Conservation (phyloP, 2,888 invertebrate genomes). For the Anagyrus pseudococci region DNA sequence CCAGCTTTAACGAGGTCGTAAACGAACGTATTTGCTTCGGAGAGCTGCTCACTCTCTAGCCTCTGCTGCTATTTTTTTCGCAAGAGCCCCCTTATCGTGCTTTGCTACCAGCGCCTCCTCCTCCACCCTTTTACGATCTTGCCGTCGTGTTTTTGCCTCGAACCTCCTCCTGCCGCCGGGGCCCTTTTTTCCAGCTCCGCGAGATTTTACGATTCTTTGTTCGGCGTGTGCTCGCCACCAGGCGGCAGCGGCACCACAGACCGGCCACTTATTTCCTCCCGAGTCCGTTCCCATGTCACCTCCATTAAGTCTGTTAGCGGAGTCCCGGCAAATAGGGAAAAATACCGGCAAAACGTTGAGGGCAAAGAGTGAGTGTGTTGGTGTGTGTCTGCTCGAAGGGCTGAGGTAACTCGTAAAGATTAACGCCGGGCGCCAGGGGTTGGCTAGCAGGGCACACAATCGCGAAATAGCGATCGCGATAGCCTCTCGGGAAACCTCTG, state of each 20-base stretch:
- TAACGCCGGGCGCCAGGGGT: too few relatives aligned
- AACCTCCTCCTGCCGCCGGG: slow-evolving; percentile 6
- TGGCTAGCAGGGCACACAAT: too few relatives aligned
- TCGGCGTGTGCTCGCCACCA: slow-evolving; percentile 15
- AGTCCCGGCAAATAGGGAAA: slow-evolving; percentile 31
- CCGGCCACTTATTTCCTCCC: slow-evolving; percentile 17
- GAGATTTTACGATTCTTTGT: slow-evolving; percentile 39
- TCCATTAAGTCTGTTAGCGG: slow-evolving; percentile 32
- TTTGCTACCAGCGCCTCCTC: slow-evolving; percentile 18
- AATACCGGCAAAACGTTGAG: slow-evolving; percentile 29
- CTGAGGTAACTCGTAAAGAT: too few relatives aligned
- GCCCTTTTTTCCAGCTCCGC: slow-evolving; percentile 17
- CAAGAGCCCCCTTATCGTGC: background rate
- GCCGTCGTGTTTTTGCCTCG: slow-evolving; percentile 18
- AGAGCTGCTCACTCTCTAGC: slow-evolving; percentile 13
- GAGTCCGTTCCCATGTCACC: slow-evolving; percentile 33
- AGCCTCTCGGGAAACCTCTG: too few relatives aligned
- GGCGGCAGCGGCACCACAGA: background rate
- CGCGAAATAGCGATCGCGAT: too few relatives aligned
- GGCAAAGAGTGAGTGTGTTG: too few relatives aligned
- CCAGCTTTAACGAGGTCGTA: slow-evolving; percentile 38
- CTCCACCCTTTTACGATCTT: slow-evolving; percentile 30
- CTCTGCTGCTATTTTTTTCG: slow-evolving; percentile 16
- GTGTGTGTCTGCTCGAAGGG: too few relatives aligned
- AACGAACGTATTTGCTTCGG: slow-evolving; percentile 41